Base-by-base conservation (phyloP, 2,888 invertebrate species). In the Mimumesa dahlbomi region DNA sequence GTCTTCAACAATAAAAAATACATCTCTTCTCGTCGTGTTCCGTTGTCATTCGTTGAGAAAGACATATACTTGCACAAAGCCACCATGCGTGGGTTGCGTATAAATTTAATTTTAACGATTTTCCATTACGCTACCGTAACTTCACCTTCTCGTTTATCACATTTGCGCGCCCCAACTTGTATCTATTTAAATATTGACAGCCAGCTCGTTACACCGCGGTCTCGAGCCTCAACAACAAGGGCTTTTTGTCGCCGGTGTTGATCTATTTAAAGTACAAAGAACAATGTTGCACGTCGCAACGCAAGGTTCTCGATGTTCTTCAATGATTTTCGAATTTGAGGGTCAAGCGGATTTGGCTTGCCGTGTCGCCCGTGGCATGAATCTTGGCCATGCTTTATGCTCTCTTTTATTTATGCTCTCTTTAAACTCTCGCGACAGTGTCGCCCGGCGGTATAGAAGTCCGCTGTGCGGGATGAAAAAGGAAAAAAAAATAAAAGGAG, bases 401-500 rank as follows among this genome's bases (percentile, higher is more conserved):
- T 31, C 46, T 53, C 50, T 52, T 57, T 77, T 77, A 77, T 78
- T 77, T 77, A 72, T 77, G 72, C 67, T 49, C 40, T 43, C 36
- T 25, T 64, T 58, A 48, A 67, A 43, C 34, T 21, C 16, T 34
- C 50, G 38, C 57, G 53, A 40, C 19, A 43, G 13, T 50, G 34
- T 19, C 48, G 31, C 49, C 19, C 19, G 22, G n/a, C 29, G 29
- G 3, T 22, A 14, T 29, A 48, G 34, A 34, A 49, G 13, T 25
- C 29, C 49, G 4, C 25, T 25, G 25, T 25, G 25, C 49, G 38
- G 11, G 25, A 7, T 29, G 45, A 6, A 14, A 22, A 38, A 22
- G 22, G 18, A 21, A 42, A 29, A 34, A 34, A 34, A 13, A 22
- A 29, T 29, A n/a, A 29, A 3, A 6, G 21, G 21, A 16, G 25